Conservation (phyloP, 1,140 invertebrate species). For the Xylocopa sonorina region DNA sequence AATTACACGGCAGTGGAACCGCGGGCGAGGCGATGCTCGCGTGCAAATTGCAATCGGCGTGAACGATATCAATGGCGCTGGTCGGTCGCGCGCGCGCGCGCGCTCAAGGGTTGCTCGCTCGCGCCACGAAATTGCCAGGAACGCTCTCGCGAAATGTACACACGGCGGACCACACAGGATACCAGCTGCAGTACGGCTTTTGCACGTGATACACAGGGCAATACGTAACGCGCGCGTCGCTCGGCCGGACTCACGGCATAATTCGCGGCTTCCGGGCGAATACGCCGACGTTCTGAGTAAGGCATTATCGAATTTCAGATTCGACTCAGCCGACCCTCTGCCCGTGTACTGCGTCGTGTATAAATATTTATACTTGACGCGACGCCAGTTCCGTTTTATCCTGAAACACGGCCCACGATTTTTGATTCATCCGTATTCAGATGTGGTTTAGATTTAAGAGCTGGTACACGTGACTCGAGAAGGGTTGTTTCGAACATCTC, state of each 20-base stretch:
- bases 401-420: conserved; percentile 60
- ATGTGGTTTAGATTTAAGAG: no score
- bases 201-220: conserved; percentile 69
- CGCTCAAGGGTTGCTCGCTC: no score
- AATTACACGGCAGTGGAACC: neutral
- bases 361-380: conserved; percentile 78
- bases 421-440: neutral
- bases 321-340: conserved; percentile 74
- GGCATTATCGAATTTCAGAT: conserved; percentile 81
- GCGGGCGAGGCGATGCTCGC: neutral
- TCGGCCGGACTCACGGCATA: conserved; percentile 66
- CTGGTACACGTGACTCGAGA: no score
- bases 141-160: conserved; percentile 43
- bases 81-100: neutral
- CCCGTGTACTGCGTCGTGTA: conserved; percentile 62
- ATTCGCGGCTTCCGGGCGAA: conserved; percentile 79
- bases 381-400: conserved; percentile 63
- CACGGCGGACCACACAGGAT: conserved; percentile 68
- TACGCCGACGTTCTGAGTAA: conserved; percentile 72
- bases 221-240: conserved; percentile 66
- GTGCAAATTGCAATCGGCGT: conserved; percentile 12
- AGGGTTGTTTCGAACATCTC: no score
- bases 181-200: conserved; percentile 67
- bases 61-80: neutral
- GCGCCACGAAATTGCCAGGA: conserved; percentile 31